Conservation (phyloP, 1,140 invertebrate genomes). For the Teleopsis dalmanni region DNA sequence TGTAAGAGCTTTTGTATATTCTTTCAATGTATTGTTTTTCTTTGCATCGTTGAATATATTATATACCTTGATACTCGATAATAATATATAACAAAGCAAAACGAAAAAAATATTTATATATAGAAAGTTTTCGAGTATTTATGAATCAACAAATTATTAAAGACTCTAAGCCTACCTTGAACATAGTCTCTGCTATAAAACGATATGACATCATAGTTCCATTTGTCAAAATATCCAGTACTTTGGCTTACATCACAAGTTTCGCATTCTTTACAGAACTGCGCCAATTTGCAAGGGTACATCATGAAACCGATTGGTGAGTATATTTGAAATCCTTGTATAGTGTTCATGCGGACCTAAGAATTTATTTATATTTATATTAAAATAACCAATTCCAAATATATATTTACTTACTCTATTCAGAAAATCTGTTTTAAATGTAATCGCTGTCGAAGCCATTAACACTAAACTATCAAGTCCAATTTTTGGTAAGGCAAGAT, state of each 20-base stretch:
- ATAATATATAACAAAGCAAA: slow-evolving; percentile 15
- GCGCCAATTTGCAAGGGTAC: slow-evolving; percentile 53
- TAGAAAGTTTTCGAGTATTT: not conserved
- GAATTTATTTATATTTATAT: slow-evolving; percentile 9
- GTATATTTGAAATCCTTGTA: slow-evolving; percentile 70
- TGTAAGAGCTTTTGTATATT: too few relatives aligned
- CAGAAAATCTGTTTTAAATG: slow-evolving; percentile 70
- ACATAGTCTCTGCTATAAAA: slow-evolving; percentile 80
- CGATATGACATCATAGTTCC: slow-evolving; percentile 63
- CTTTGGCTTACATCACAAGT: slow-evolving; percentile 67
- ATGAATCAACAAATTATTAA: not conserved
- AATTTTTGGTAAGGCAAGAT: slow-evolving; percentile 64
- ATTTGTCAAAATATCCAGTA: slow-evolving; percentile 70
- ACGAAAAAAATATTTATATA: not conserved
- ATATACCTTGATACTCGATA: too few relatives aligned
- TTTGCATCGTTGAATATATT: too few relatives aligned
- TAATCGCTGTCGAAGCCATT: slow-evolving; percentile 56
- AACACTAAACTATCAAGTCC: slow-evolving; percentile 61
- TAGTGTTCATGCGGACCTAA: slow-evolving; percentile 79
- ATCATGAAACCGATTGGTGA: slow-evolving; percentile 74
- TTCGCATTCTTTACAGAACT: slow-evolving; percentile 47
- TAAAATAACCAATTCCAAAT: not conserved
- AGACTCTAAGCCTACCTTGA: slow-evolving; percentile 48
- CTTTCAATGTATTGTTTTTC: too few relatives aligned
- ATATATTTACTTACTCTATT: slow-evolving; percentile 57